Evolutionary conservation across 2,797 vertebrate genomes (phyloP), one percentile per base, ranked within the genome.

Genomic region (Decapterus maruadsi): DNA sequence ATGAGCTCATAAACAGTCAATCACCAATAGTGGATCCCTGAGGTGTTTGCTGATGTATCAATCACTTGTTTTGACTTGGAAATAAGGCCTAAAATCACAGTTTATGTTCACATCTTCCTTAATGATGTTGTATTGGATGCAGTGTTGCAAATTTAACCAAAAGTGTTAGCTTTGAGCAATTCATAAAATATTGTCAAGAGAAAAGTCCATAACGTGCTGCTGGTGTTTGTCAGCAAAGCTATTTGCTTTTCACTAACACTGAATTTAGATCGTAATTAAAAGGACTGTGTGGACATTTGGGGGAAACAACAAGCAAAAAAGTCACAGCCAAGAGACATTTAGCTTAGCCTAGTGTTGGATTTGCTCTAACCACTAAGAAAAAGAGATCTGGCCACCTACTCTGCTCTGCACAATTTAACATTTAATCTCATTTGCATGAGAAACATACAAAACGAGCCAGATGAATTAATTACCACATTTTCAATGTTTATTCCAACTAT

Each of bases 1-100:
- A 20, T 68, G 55, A 65, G 48, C 57, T 69, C 67, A 61, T 66
- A 46, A 59, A 71, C 67, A 38, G 29, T 77, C 48, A 58, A 53
- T 78, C 68, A 62, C 40, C 12, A 10, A 1, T 7, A 73, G 50
- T 11, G 16, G 56, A 67, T 78, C 59, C 63, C 51, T 11, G 11
- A 26, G 51, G 61, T 72, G 63, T 63, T 9, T 54, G 77, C n/a
- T 66, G 31, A 66, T 22, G 46, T 53, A 36, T 75, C 17, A 20
- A 8, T 59, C 51, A 46, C 46, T 71, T 63, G n/a, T 34, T 77
- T 68, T 31, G n/a, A n/a, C 20, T 62, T 63, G 45, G 38, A 67
- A 63, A 40, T 0, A 14, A 29, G n/a, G 13, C 7, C 4, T 6
- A 45, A 70, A 62, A 20, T 60, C 29, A 13, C 11, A n/a, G 55